phyloP scores from a whole-genome alignment of 2,113 vertebrate genomes.

The pig (Sus scrofa) region DNA sequence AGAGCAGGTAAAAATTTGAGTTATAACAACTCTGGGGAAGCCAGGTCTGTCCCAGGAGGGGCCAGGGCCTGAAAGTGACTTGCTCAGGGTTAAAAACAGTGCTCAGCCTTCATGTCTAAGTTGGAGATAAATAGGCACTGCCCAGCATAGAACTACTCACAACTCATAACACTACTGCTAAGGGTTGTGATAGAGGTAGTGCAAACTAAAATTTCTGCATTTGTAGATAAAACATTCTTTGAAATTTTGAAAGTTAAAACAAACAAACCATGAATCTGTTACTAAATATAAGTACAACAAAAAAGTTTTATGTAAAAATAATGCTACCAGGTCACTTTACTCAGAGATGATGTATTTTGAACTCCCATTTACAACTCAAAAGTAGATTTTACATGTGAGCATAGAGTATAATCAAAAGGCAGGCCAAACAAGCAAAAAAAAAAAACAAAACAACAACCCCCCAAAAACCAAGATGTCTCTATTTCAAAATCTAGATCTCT shows the following conservation, averaged over 20 bases:
- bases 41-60: not conserved
- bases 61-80: not conserved
- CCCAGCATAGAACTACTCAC: not conserved
- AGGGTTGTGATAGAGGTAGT: not conserved
- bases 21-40: not conserved
- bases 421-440: not conserved
- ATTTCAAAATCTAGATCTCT: not conserved
- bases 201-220: not conserved
- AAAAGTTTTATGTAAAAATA: not conserved
- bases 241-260: not conserved
- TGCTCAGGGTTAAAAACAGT: not conserved
- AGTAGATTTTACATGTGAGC: not conserved
- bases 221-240: not conserved
- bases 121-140: not conserved
- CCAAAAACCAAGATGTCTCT: not conserved
- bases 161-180: not conserved
- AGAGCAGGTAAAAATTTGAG: not conserved
- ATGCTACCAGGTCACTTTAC: not conserved
- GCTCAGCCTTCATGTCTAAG: not conserved
- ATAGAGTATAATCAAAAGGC: not conserved
- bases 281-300: conserved; percentile 33
- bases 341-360: not conserved
- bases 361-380: not conserved
- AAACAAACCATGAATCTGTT: not conserved
- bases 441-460: not conserved